Evolutionary conservation across 2,888 invertebrate genomes (phyloP).

Genomic region (Drymonia ruficornis): DNA sequence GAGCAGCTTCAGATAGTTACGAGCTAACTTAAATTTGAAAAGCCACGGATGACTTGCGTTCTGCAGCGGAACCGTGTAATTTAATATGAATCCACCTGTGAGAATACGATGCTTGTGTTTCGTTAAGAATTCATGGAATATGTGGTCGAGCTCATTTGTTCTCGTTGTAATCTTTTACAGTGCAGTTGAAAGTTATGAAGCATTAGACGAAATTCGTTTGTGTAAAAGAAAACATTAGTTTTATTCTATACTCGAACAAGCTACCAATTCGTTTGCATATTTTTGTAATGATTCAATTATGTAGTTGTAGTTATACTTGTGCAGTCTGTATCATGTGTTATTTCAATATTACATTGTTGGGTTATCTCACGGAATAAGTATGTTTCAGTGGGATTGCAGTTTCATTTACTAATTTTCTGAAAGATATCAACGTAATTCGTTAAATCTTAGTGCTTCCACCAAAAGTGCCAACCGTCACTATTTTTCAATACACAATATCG

Average conservation of each 20-base stretch:
- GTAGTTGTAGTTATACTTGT: too few relatives aligned
- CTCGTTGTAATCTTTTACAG: constrained; percentile 8
- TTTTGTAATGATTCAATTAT: too few relatives aligned
- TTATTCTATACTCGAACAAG: not conserved
- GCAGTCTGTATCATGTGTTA: too few relatives aligned
- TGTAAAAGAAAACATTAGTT: not conserved
- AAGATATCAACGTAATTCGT: too few relatives aligned
- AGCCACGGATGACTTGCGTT: constrained; percentile 16
- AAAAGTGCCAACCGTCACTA: too few relatives aligned
- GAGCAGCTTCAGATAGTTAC: constrained; percentile 19
- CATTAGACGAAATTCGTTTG: not conserved
- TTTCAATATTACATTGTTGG: too few relatives aligned
- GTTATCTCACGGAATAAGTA: too few relatives aligned
- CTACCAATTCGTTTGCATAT: too few relatives aligned
- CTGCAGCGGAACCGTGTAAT: constrained; percentile 14
- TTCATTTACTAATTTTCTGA: too few relatives aligned
- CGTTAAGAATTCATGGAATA: constrained; percentile 18
- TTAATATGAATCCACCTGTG: constrained; percentile 23
- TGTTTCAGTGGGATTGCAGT: too few relatives aligned
- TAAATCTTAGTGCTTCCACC: too few relatives aligned
- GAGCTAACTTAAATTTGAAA: constrained; percentile 33
- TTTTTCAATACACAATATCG: too few relatives aligned
- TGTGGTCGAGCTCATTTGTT: constrained; percentile 9
- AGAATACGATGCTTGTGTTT: constrained; percentile 20
- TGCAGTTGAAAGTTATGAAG: not conserved